phyloP scores from a whole-genome alignment of 2,797 vertebrate species.

The Mormyrus hasselquistii region DNA sequence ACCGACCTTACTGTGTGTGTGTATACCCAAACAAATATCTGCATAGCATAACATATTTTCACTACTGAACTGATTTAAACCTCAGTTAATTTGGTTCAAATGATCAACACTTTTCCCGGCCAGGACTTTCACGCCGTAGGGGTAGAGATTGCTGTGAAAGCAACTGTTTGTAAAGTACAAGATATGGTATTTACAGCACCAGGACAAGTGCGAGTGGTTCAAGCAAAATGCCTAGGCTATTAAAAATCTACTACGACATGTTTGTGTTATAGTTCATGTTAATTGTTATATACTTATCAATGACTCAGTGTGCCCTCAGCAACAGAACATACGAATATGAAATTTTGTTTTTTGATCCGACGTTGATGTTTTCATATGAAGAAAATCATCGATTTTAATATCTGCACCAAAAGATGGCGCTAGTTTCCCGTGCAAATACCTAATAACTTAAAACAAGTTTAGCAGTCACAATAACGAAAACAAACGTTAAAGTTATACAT shows the following conservation, averaged over 20 bases:
- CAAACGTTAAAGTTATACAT: neutral
- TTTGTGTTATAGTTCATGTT: neutral
- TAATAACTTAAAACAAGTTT: neutral
- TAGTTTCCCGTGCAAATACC: neutral
- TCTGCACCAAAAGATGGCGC: constrained; percentile 16
- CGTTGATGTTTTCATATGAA: neutral
- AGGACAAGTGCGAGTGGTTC: neutral
- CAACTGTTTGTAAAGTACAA: neutral
- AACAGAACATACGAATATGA: neutral
- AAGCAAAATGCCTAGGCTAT: neutral
- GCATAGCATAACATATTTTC: neutral
- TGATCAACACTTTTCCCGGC: neutral
- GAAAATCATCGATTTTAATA: neutral
- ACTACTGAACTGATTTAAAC: neutral
- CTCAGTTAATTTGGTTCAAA: neutral
- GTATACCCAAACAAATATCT: neutral
- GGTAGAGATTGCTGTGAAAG: neutral
- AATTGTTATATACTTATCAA: neutral
- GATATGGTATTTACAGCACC: neutral
- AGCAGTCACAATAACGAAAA: neutral
- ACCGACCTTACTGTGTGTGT: neutral
- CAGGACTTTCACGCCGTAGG: neutral
- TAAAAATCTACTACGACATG: neutral
- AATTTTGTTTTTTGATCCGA: neutral
- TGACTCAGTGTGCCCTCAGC: neutral